A percentile compares a stretch with the other conserved stretches of the same genome.
Conservation (phyloP, 2,888 invertebrate genomes). For the Loripinus fragilis region DNA sequence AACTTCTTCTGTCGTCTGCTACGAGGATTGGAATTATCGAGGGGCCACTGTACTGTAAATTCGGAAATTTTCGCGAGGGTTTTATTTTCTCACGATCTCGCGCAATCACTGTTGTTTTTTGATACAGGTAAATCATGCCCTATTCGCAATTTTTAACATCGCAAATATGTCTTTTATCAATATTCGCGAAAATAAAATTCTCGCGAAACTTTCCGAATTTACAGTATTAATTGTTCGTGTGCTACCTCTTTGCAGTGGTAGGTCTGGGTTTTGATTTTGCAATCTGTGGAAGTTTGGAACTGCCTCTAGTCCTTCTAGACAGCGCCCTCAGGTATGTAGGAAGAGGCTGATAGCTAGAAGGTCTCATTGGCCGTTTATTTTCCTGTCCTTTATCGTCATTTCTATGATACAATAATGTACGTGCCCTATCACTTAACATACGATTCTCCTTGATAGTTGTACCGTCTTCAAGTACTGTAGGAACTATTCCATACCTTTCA, state of each 20-base stretch:
- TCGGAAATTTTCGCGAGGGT: no score
- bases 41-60: no score
- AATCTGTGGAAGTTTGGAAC: constrained; percentile 24
- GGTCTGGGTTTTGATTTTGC: constrained; percentile 27
- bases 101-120: no score
- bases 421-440: constrained; percentile 73
- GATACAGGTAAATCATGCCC: no score
- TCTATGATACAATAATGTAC: constrained; percentile 38
- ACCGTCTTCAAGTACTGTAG: constrained; percentile 66
- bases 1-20: no score
- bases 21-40: no score
- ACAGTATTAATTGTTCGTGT: no score
- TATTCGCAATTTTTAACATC: no score
- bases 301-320: constrained; percentile 18
- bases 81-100: no score
- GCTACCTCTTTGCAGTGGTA: constrained; percentile 33
- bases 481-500: constrained; percentile 74
- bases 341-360: constrained; percentile 53
- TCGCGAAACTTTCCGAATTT: no score
- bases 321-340: constrained; percentile 32
- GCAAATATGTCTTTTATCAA: no score
- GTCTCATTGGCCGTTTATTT: constrained; percentile 26
- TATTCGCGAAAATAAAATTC: no score
- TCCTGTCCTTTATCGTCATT: constrained; percentile 28
- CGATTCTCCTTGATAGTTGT: constrained; percentile 68